Percentiles rank a stretch among this genome's conserved stretches.
phyloP scores from a whole-genome alignment of 2,797 vertebrate genomes.

The Myotis vivesi region DNA sequence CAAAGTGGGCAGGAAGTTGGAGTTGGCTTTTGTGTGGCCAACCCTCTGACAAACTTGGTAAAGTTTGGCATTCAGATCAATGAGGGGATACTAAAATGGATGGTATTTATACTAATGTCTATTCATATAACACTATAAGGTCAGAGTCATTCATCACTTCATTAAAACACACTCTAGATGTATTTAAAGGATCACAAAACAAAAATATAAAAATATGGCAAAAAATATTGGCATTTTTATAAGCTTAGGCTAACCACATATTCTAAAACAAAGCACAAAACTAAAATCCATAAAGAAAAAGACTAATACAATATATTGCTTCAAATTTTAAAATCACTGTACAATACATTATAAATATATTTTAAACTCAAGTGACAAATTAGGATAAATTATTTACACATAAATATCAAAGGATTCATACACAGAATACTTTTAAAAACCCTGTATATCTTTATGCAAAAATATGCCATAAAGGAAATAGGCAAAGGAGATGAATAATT shows the following conservation, averaged over 20 bases:
- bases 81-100: background rate
- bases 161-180: background rate
- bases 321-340: background rate
- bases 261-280: constrained; percentile 13
- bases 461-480: background rate
- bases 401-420: constrained; percentile 29
- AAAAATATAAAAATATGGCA: background rate
- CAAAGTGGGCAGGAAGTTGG: background rate
- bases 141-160: background rate
- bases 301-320: background rate
- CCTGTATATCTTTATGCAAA: background rate
- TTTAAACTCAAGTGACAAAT: background rate
- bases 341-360: background rate
- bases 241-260: background rate
- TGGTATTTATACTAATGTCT: background rate
- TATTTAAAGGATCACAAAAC: background rate
- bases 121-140: background rate
- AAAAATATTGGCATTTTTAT: background rate
- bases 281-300: background rate
- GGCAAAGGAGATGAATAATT: background rate
- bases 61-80: background rate
- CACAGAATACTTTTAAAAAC: background rate
- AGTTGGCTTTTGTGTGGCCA: background rate
- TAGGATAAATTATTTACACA: background rate
- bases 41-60: background rate